These are phyloP conservation scores for Varroa destructor DNA, from an alignment of 1,140 invertebrate species.

Conservation along the genomic window DNA sequence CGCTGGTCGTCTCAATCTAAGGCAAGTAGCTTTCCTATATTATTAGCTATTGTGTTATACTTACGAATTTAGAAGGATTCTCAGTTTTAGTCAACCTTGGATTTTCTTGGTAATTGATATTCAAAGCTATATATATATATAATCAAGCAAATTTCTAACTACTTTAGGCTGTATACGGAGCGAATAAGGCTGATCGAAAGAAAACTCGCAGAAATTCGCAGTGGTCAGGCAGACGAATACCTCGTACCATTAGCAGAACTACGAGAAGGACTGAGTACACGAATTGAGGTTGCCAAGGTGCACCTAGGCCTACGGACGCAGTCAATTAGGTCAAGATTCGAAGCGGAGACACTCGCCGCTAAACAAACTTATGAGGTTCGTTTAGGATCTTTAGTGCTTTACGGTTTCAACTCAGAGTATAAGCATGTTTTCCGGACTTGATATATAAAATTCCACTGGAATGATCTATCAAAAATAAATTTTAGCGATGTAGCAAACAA, in stretches of 20 bases:
- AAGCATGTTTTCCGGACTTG: not conserved
- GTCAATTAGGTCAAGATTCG: slow-evolving; percentile 72
- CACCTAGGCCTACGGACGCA: slow-evolving; percentile 58
- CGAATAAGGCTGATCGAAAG: slow-evolving; percentile 65
- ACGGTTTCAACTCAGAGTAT: slow-evolving; percentile 23
- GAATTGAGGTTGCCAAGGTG: slow-evolving; percentile 77
- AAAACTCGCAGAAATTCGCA: slow-evolving; percentile 67
- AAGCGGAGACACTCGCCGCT: slow-evolving; percentile 73
- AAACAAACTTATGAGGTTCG: slow-evolving; percentile 69
- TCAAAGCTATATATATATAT: no score
- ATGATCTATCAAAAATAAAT: slow-evolving; percentile 23
- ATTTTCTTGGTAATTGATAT: no score
- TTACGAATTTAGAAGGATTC: no score
- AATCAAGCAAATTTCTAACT: no score
- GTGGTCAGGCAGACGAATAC: slow-evolving; percentile 72
- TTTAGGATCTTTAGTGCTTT: slow-evolving; percentile 30
- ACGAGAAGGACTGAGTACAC: slow-evolving; percentile 64
- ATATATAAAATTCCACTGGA: not conserved
- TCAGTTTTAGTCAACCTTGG: no score
- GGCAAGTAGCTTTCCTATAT: no score
- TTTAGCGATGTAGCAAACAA: not conserved
- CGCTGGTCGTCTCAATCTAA: no score
- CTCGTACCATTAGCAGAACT: slow-evolving; percentile 65
- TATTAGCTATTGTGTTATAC: no score
- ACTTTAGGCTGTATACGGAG: slow-evolving; percentile 61